These are phyloP conservation scores for Drosophila tani DNA, from an alignment of 1,140 invertebrate species.

Conservation along the genomic window DNA sequence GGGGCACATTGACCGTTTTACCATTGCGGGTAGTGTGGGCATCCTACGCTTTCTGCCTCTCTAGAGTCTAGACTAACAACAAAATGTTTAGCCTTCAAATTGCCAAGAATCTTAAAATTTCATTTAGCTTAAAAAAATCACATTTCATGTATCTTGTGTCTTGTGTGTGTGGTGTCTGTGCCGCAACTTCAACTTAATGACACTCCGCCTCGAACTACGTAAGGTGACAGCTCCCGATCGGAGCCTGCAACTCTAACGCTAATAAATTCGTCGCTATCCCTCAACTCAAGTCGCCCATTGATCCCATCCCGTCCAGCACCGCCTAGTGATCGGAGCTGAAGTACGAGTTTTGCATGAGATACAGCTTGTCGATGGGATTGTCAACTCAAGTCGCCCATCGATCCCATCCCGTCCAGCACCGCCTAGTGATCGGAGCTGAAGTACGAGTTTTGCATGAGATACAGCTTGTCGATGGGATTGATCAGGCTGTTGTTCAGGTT, in stretches of 20 bases:
- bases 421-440: slow-evolving; percentile 86
- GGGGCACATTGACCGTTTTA: slow-evolving; percentile 54
- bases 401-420: neutral
- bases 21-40: slow-evolving; percentile 40
- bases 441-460: slow-evolving; percentile 98
- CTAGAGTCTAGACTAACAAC: slow-evolving; percentile 61
- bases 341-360: slow-evolving; percentile 98
- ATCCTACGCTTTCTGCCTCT: slow-evolving; percentile 41
- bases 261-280: slow-evolving; percentile 78
- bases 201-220: slow-evolving; percentile 16
- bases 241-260: slow-evolving; percentile 65
- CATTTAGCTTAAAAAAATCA: slow-evolving; percentile 79
- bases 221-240: slow-evolving; percentile 51
- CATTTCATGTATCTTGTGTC: slow-evolving; percentile 66
- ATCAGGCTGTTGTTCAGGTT: slow-evolving; percentile 88
- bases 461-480: slow-evolving; percentile 98
- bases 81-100: slow-evolving; percentile 41
- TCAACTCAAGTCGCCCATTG: neutral
- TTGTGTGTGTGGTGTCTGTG: slow-evolving; percentile 30
- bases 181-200: slow-evolving; percentile 59
- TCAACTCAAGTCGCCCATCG: neutral
- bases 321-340: slow-evolving; percentile 86
- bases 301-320: neutral
- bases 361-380: slow-evolving; percentile 98
- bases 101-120: slow-evolving; percentile 71